Evolutionary conservation across 1,140 invertebrate genomes (phyloP), one percentile per base, ranked within the genome.

Genomic region (Hirudo medicinalis): DNA sequence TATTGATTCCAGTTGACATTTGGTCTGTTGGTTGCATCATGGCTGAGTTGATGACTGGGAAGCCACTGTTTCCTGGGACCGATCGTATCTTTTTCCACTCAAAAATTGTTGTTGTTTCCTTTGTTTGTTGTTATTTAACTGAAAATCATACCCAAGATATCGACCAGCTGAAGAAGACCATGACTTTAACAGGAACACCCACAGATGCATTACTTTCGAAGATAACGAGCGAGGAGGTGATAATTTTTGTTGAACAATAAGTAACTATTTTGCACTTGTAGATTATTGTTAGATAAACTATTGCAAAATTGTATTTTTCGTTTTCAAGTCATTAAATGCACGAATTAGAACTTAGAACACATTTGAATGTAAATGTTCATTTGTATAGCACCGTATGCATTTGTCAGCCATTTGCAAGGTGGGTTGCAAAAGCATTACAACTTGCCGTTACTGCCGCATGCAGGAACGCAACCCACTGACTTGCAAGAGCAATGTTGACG

Each of bases 1-100:
- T 63, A 15, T n/a, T 63, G 57, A n/a, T 63, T 63, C 8, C 11
- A 85, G 94, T 97, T 76, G 94, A 97, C 81, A 95, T 97, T 79
- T 97, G 94, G 94, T 95, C 92, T 27, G 93, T 97, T 54, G 94
- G 94, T n/a, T 98, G 94, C 81, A 97, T 97, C 74, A 96, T 98
- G 92, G 94, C 94, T 3, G 94, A 98, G 83, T 83, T 97, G 75
- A 83, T 97, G 54, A 95, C 92, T 2, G 88, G 91, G 70, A 87
- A 89, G 78, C 93, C 92, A 17, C 83, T 98, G 66, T 98, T 97
- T 81, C 95, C 95, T 40, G 96, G 96, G 75, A 90, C 90, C 76
- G 95, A 99, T 87, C 95, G 94, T 96, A 97, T 70, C 69, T 55
- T 70, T 73, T 60, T 49, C 66, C 9, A n/a, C 8, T 29, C 36